Evolutionary conservation across 2,888 invertebrate species (phyloP), one percentile per base, ranked within the genome.

Genomic region (Trimorus sp.): DNA sequence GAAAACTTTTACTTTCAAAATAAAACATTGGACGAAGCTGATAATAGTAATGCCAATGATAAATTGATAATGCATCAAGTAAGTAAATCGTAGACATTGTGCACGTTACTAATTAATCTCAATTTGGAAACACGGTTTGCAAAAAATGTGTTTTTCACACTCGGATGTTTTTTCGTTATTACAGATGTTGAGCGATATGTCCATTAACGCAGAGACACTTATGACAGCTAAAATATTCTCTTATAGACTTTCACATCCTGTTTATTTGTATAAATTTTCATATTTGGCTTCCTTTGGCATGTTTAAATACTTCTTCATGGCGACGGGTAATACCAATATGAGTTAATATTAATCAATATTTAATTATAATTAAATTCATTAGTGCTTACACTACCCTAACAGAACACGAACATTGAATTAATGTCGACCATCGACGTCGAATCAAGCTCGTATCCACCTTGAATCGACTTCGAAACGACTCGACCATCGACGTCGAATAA

Each of bases 261-360:
- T 90, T 40, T 91, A 88, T 70, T 77, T 90, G 66, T 91, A 91
- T 58, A 42, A 87, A 40, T 90, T 90, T 59, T 77, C 87, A 7
- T 88, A 88, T 60, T 83, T 87, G 7, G 59, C 84, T 11, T 86
- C 88, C 0, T 85, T 87, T 53, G 90, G 90, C 62, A 69, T 89
- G 2, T 86, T 89, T 83, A 91, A 90, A 81, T 78, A 79, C 53
- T 8, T 90, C 0, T 84, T 86, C 42, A 59, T 73, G 58, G 16
- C 71, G 26, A 26, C 26, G 4, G 4, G 26, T 26, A 26, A 26
- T 3, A 26, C 4, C 26, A 26, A 1, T 3, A 26, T 26, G 1
- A 26, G 4, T 26, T 26, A 1, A 1, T 3, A 26, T 26, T 26
- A 26, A 26, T 26, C 26, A 26, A 26, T 26, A 26, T 26, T 26